A percentile compares a stretch with the other conserved stretches of the same genome.
Evolutionary conservation across 2,797 vertebrate genomes (phyloP).

Genomic region (Eulemur coronatus): DNA sequence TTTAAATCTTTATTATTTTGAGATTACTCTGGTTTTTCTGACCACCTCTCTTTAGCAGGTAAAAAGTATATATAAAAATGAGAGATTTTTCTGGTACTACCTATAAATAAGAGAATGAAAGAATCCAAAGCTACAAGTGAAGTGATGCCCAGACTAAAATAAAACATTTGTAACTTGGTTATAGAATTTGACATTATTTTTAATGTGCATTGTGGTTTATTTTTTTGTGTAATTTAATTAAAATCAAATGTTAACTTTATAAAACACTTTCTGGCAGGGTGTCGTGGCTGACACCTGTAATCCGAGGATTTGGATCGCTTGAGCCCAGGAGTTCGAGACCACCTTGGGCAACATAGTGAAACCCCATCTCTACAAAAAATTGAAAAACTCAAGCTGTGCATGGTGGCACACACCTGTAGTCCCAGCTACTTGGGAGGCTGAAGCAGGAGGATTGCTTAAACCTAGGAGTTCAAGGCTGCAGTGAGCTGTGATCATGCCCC

Average conservation of each 20-base stretch:
- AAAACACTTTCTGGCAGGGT: neutral
- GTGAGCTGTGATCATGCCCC: too few species aligned
- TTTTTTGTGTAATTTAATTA: conserved; percentile 8
- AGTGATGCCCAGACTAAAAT: neutral
- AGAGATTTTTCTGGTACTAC: neutral
- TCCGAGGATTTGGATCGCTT: too few species aligned
- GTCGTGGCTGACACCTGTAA: too few species aligned
- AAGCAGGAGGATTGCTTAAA: too few species aligned
- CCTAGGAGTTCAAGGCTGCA: too few species aligned
- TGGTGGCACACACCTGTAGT: too few species aligned
- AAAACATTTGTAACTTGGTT: conserved; percentile 2
- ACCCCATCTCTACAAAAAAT: too few species aligned
- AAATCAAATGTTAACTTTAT: conserved; percentile 12
- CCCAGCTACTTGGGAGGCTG: too few species aligned
- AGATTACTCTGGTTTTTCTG: conserved; percentile 4
- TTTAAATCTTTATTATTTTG: conserved; percentile 33
- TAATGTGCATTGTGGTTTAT: conserved; percentile 3
- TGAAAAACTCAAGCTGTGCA: too few species aligned
- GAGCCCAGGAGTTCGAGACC: too few species aligned
- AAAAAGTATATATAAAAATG: neutral
- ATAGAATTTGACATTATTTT: neutral
- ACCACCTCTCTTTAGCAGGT: neutral
- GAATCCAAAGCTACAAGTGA: neutral
- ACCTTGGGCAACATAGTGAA: too few species aligned
- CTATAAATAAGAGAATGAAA: conserved; percentile 15